Evolutionary conservation across 2,888 invertebrate species (phyloP).

Genomic region (Morpho helenor): DNA sequence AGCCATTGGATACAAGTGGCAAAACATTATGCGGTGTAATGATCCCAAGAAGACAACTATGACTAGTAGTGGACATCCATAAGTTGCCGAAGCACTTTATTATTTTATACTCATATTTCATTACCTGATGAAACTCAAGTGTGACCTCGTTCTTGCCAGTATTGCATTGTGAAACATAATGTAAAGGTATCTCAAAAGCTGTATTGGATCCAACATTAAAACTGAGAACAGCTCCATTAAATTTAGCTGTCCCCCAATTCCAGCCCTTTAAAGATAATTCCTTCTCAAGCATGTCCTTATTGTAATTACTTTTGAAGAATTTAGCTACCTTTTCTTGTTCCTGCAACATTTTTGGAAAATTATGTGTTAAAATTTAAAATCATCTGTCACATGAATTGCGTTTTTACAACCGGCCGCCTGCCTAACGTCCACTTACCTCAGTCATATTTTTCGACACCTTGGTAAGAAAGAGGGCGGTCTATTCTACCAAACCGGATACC

Average conservation of each 20-base stretch:
- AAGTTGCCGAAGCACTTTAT: too few species aligned
- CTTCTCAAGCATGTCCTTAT: slow-evolving; percentile 92
- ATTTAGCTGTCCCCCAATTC: slow-evolving; percentile 99
- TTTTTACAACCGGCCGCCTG: too few species aligned
- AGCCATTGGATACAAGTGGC: too few species aligned
- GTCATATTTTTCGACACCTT: too few species aligned
- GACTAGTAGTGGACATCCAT: too few species aligned
- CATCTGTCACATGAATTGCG: too few species aligned
- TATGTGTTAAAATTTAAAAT: too few species aligned
- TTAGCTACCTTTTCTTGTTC: slow-evolving; percentile 96
- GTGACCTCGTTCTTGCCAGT: slow-evolving; percentile 99
- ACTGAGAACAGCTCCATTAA: slow-evolving; percentile 91
- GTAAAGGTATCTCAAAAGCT: slow-evolving; percentile 97
- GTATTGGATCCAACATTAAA: slow-evolving; percentile 91
- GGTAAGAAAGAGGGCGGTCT: too few species aligned
- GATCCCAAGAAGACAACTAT: too few species aligned
- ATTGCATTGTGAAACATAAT: slow-evolving; percentile 96
- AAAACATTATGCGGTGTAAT: too few species aligned
- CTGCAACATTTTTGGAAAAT: slow-evolving; percentile 52
- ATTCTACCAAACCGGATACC: too few species aligned
- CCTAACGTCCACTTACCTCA: too few species aligned
- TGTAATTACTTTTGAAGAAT: slow-evolving; percentile 91
- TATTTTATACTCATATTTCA: background rate
- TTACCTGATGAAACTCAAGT: slow-evolving; percentile 96
- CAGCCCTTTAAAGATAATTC: slow-evolving; percentile 97